A percentile compares a stretch with the other conserved stretches of the same genome.
phyloP scores from a whole-genome alignment of 1,140 invertebrate genomes.

The Cydia amplana region DNA sequence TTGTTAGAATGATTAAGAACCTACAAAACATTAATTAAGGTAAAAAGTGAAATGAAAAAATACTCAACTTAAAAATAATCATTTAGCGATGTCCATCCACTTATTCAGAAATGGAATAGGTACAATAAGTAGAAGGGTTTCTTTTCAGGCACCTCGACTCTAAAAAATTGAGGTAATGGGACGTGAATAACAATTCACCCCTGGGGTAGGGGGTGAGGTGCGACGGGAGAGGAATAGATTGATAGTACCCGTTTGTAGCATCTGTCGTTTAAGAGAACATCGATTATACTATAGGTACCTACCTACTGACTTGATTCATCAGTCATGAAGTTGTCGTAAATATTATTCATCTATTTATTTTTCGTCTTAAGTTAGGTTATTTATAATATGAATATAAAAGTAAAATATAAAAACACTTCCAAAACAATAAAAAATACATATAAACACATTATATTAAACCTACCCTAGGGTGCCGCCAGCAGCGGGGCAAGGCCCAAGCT shows the following conservation, averaged over 20 bases:
- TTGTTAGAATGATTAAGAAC: too few relatives aligned
- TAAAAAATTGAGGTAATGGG: slow-evolving; percentile 79
- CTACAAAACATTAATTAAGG: slow-evolving; percentile 43
- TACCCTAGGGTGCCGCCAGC: too few relatives aligned
- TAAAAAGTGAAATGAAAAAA: slow-evolving; percentile 44
- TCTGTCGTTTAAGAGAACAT: slow-evolving; percentile 76
- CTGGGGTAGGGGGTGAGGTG: slow-evolving; percentile 51
- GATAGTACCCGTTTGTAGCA: slow-evolving; percentile 75
- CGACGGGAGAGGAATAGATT: slow-evolving; percentile 62
- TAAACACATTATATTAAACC: too few relatives aligned
- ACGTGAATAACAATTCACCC: slow-evolving; percentile 78
- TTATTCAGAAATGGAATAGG: slow-evolving; percentile 63
- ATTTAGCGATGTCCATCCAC: slow-evolving; percentile 64
- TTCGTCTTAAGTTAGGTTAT: too few relatives aligned
- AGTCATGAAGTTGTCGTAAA: slow-evolving; percentile 45
- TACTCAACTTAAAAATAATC: slow-evolving; percentile 67
- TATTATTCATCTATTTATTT: too few relatives aligned
- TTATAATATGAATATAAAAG: too few relatives aligned
- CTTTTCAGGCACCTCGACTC: slow-evolving; percentile 73
- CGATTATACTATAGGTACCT: slow-evolving; percentile 66
- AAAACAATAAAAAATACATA: too few relatives aligned
- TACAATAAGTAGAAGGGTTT: slow-evolving; percentile 76
- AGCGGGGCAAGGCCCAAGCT: too few relatives aligned
- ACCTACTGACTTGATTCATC: slow-evolving; percentile 61
- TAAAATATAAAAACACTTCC: too few relatives aligned